Evolutionary conservation across 2,113 vertebrate genomes (phyloP).

Genomic region (Syrmaticus mikado): DNA sequence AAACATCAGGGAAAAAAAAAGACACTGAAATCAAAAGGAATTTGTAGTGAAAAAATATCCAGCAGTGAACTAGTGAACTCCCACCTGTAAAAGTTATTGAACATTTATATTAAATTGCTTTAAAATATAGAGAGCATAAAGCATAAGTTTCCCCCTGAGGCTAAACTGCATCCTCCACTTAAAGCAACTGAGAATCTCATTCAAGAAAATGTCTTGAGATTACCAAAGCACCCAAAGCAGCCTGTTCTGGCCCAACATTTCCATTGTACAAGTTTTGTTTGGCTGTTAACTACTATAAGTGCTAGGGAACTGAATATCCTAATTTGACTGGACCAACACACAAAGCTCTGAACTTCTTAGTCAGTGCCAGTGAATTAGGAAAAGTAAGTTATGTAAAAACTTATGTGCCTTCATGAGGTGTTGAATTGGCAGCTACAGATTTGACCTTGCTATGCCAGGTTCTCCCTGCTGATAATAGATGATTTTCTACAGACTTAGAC

Average conservation of each 20-base stretch:
- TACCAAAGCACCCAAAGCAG: background rate
- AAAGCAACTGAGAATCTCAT: background rate
- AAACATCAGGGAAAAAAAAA: background rate
- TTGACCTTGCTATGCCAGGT: too few species aligned
- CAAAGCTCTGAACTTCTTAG: background rate
- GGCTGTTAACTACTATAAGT: background rate
- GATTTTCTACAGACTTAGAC: too few species aligned
- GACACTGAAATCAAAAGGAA: background rate
- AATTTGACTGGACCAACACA: background rate
- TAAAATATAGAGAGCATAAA: background rate
- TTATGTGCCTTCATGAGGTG: too few species aligned
- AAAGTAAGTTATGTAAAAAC: too few species aligned
- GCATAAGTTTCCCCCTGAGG: background rate
- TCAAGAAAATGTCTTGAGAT: background rate
- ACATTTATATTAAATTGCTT: background rate
- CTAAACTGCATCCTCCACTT: background rate
- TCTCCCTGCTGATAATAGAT: too few species aligned
- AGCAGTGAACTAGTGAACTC: background rate
- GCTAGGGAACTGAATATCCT: background rate
- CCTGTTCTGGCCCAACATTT: background rate
- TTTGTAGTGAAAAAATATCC: background rate
- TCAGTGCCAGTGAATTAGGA: background rate
- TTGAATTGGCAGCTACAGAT: too few species aligned
- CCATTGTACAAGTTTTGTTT: fast-evolving
- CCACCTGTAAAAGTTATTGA: fast-evolving